phyloP scores from a whole-genome alignment of 2,888 invertebrate genomes.

The Yponomeuta sedellus region DNA sequence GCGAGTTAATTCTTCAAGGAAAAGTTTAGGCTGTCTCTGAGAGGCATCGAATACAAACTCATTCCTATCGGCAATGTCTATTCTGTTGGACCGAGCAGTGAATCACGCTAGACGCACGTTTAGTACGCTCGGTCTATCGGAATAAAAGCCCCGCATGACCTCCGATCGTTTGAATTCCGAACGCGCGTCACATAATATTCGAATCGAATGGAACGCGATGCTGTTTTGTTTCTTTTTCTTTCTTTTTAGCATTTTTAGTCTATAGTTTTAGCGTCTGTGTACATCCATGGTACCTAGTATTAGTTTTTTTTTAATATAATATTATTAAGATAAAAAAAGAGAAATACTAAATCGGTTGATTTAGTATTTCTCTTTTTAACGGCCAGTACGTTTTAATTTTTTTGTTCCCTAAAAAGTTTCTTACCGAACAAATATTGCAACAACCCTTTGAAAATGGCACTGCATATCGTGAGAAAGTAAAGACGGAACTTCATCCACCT shows the following conservation, averaged over 20 bases:
- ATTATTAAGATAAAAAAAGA: too few species aligned
- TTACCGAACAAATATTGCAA: slow-evolving; percentile 15
- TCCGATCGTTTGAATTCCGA: slow-evolving; percentile 38
- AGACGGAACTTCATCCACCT: slow-evolving; percentile 57
- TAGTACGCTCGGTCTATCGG: slow-evolving; percentile 52
- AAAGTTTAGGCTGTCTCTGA: neutral
- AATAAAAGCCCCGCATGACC: slow-evolving; percentile 56
- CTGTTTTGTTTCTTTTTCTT: neutral
- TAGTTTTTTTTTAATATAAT: too few species aligned
- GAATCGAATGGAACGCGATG: slow-evolving; percentile 11
- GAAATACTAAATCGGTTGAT: neutral
- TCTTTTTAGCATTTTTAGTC: neutral
- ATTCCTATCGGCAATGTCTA: neutral
- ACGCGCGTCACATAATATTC: slow-evolving; percentile 25
- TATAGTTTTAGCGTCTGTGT: neutral
- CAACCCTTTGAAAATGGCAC: slow-evolving; percentile 27
- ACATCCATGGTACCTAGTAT: too few species aligned
- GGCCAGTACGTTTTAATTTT: neutral
- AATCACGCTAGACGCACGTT: slow-evolving; percentile 44
- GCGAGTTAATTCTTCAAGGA: too few species aligned
- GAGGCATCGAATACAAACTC: neutral
- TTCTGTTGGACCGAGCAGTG: slow-evolving; percentile 28
- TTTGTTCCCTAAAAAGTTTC: slow-evolving; percentile 17
- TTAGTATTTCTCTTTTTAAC: neutral
- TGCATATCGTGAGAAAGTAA: slow-evolving; percentile 59